Evolutionary conservation across 2,797 vertebrate species (phyloP).

Genomic region (Dendrocincla fuliginosa): DNA sequence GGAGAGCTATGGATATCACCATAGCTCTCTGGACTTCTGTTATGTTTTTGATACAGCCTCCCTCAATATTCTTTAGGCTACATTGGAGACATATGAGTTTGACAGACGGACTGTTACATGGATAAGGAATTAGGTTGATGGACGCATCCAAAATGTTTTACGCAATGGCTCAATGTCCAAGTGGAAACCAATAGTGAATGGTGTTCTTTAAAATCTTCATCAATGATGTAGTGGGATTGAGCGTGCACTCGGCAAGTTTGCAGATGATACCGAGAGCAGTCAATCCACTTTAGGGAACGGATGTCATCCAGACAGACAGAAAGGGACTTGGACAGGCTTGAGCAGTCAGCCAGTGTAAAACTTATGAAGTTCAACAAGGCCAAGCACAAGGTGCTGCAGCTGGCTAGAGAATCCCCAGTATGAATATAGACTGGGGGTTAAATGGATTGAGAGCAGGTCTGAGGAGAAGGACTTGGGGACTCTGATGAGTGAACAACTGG

Average conservation of each 20-base stretch:
- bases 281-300: background rate
- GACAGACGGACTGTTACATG: background rate
- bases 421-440: background rate
- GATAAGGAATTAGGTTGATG: background rate
- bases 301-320: background rate
- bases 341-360: fast-evolving
- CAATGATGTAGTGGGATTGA: background rate
- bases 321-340: background rate
- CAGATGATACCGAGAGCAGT: background rate
- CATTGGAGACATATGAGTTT: background rate
- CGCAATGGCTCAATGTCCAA: background rate
- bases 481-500: background rate
- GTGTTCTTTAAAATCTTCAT: background rate
- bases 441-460: background rate
- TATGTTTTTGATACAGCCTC: background rate
- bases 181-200: background rate
- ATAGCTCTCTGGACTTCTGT: too few species aligned
- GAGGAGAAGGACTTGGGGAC: background rate
- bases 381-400: background rate
- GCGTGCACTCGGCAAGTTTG: background rate
- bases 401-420: background rate
- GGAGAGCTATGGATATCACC: background rate
- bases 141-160: fast-evolving
- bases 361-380: background rate
- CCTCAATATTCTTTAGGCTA: background rate